A percentile compares a stretch with the other conserved stretches of the same genome.
Evolutionary conservation across 2,113 vertebrate genomes (phyloP).

Genomic region (Gobius niger): DNA sequence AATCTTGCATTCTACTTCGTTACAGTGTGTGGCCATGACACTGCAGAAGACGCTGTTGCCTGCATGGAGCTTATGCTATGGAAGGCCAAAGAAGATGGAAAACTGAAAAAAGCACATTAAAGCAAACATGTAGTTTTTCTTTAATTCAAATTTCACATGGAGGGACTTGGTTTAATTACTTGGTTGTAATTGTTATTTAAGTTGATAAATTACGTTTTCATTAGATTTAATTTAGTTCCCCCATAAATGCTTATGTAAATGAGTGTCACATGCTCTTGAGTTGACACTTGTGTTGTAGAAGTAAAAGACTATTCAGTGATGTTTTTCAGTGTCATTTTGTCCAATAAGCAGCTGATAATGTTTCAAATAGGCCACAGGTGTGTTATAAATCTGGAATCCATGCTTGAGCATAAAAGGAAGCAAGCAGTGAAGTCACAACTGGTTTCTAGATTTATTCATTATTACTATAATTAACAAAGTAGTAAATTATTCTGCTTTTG

Average conservation of each 20-base stretch:
- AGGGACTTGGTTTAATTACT: neutral
- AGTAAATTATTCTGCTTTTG: conserved; percentile 42
- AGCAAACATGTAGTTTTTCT: conserved; percentile 3
- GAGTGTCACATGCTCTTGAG: too few species aligned
- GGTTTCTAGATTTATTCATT: too few species aligned
- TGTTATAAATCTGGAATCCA: too few species aligned
- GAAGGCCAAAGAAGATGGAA: conserved; percentile 79
- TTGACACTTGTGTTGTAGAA: too few species aligned
- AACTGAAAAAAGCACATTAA: conserved; percentile 70
- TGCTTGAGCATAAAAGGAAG: too few species aligned
- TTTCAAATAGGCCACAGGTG: too few species aligned
- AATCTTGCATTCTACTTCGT: conserved; percentile 28
- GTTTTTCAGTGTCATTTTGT: too few species aligned
- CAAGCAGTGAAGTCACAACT: too few species aligned
- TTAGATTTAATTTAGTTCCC: neutral
- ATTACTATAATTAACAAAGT: too few species aligned
- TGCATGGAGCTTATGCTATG: conserved; percentile 85
- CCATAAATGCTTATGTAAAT: too few species aligned
- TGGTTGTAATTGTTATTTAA: neutral
- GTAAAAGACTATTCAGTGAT: too few species aligned
- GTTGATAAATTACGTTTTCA: neutral
- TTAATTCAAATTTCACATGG: neutral
- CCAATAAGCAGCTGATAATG: too few species aligned
- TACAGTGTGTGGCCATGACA: conserved; percentile 76
- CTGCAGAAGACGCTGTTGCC: conserved; percentile 75